Evolutionary conservation across 2,113 vertebrate genomes (phyloP).

Genomic region (Lamprotornis superbus): DNA sequence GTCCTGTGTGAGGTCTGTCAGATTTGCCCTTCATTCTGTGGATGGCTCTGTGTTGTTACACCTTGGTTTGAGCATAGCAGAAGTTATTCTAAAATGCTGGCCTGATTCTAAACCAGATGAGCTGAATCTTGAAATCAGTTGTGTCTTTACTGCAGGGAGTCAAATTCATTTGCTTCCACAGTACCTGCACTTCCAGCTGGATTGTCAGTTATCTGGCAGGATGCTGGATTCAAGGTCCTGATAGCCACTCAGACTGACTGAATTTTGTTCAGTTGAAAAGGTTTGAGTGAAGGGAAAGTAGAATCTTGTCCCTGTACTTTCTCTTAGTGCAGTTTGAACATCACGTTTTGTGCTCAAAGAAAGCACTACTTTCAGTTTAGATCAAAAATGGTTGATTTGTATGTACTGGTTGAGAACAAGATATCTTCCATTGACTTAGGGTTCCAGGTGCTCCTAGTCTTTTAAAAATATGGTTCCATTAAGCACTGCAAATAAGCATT

Average conservation of each 20-base stretch:
- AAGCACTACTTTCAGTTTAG: not conserved
- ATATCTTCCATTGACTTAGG: not conserved
- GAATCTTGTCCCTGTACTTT: not conserved
- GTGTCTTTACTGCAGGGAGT: not conserved
- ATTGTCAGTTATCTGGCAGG: not conserved
- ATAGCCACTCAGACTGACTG: not conserved
- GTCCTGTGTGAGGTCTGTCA: not conserved
- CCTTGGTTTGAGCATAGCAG: not conserved
- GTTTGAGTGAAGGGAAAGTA: not conserved
- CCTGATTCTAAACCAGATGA: not conserved
- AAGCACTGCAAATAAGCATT: not conserved
- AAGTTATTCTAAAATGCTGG: not conserved
- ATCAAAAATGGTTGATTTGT: not conserved
- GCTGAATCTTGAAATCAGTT: not conserved
- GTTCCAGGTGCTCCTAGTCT: not conserved
- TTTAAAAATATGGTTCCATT: not conserved
- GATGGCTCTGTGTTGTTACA: not conserved
- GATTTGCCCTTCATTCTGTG: not conserved
- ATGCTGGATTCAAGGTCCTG: not conserved
- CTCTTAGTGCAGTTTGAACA: accelerated
- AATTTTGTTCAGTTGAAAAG: not conserved
- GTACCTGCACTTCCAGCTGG: not conserved
- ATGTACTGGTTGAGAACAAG: not conserved
- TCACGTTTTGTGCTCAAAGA: not conserved
- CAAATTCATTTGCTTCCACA: not conserved